A percentile compares a stretch with the other conserved stretches of the same genome.
These are phyloP conservation scores for Corythaixoides concolor DNA, from an alignment of 2,113 vertebrate species.

Conservation along the genomic window DNA sequence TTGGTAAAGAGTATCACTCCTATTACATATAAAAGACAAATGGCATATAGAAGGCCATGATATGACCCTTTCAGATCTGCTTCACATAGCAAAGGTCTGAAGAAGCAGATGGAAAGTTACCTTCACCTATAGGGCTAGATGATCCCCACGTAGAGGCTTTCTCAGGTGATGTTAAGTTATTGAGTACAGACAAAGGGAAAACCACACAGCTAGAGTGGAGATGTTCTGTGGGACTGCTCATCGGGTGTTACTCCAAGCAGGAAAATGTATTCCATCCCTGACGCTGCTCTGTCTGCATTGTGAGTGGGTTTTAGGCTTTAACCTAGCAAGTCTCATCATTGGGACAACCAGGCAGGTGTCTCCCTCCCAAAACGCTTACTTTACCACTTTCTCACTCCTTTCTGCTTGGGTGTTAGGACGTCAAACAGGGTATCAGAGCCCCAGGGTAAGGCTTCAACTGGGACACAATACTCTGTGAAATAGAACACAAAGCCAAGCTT, in stretches of 20 bases:
- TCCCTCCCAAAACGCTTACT: background rate
- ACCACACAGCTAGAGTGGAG: fast-evolving
- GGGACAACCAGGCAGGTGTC: fast-evolving
- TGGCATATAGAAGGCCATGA: background rate
- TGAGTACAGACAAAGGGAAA: background rate
- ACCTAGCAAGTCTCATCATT: background rate
- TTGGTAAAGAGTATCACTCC: background rate
- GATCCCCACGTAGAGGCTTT: background rate
- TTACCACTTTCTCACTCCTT: background rate
- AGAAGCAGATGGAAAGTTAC: background rate
- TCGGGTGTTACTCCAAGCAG: background rate
- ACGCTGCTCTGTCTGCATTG: background rate
- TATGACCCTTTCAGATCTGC: background rate
- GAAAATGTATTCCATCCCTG: background rate
- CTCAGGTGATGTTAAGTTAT: background rate
- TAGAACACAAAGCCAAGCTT: background rate
- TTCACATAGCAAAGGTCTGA: background rate
- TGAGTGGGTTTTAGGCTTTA: background rate
- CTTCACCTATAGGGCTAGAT: background rate
- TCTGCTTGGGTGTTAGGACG: background rate
- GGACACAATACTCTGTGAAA: background rate
- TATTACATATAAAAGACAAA: background rate
- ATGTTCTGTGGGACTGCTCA: background rate
- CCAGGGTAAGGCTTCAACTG: background rate
- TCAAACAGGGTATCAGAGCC: background rate